Evolutionary conservation across 1,140 invertebrate species (phyloP).

Genomic region (Vollenhovia emeryi): DNA sequence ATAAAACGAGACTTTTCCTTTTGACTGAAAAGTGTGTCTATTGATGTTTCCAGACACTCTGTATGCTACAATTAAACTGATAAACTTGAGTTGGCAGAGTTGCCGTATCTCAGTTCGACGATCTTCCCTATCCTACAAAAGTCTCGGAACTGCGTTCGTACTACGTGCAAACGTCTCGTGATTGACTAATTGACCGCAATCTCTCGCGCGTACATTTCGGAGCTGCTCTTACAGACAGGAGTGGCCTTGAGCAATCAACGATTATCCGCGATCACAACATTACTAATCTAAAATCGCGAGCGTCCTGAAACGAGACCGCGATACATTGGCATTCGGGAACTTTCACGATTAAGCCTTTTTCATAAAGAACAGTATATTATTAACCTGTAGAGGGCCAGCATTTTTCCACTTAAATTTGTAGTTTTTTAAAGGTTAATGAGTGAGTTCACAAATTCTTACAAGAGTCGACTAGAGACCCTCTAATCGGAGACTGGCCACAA

Average conservation of each 20-base stretch:
- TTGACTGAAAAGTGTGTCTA: not conserved
- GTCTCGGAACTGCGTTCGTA: not conserved
- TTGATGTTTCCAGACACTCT: not conserved
- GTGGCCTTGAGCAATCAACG: not conserved
- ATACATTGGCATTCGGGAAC: too few relatives aligned
- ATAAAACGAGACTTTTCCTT: not conserved
- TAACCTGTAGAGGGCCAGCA: too few relatives aligned
- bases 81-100: not conserved
- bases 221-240: not conserved
- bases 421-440: too few relatives aligned
- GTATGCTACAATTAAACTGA: not conserved
- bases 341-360: too few relatives aligned
- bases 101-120: not conserved
- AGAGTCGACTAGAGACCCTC: too few relatives aligned
- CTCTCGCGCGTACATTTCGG: not conserved
- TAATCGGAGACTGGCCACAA: too few relatives aligned
- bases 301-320: not conserved
- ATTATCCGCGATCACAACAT: not conserved
- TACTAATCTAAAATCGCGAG: not conserved
- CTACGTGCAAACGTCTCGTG: not conserved
- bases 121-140: not conserved
- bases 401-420: too few relatives aligned
- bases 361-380: too few relatives aligned
- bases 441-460: too few relatives aligned
- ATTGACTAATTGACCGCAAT: not conserved